These are phyloP conservation scores for Holothuria scabra DNA, from an alignment of 53 echinoderm and acorn worm species.

Conservation along the genomic window DNA sequence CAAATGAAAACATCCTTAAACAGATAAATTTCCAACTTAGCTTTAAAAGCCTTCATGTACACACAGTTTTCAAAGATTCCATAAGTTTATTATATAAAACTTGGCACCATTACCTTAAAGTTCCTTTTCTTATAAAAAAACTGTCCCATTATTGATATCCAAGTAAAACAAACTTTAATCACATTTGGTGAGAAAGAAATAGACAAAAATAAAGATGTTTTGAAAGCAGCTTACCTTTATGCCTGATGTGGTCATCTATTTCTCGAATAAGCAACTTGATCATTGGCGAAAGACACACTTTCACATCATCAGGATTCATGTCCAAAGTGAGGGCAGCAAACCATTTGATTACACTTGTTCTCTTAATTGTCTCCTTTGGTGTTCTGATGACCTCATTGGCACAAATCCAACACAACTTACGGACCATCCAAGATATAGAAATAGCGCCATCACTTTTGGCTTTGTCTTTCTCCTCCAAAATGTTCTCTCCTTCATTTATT, in stretches of 20 bases:
- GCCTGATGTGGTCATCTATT: constrained; percentile 72
- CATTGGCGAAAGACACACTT: constrained; percentile 62
- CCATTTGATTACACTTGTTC: constrained; percentile 88
- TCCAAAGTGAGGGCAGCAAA: constrained; percentile 80
- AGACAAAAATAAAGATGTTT: too few relatives aligned
- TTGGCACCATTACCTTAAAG: too few relatives aligned
- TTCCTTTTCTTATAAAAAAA: too few relatives aligned
- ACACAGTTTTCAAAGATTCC: too few relatives aligned
- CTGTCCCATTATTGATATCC: too few relatives aligned
- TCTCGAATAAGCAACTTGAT: constrained; percentile 74
- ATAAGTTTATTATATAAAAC: too few relatives aligned
- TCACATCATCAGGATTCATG: constrained; percentile 61
- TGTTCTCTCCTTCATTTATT: constrained; percentile 29
- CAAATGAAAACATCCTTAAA: too few relatives aligned
- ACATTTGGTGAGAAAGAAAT: too few relatives aligned
- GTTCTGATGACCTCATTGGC: constrained; percentile 73
- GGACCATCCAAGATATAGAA: constrained; percentile 66
- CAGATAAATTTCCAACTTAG: too few relatives aligned
- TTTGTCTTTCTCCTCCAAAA: not conserved
- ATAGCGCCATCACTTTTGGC: not conserved
- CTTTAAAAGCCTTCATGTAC: too few relatives aligned
- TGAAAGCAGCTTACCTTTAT: constrained; percentile 63
- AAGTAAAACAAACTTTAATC: too few relatives aligned
- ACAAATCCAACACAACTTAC: constrained; percentile 70
- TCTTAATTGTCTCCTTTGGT: constrained; percentile 64